These are phyloP conservation scores for Malthinus seriepunctatus DNA, from an alignment of 2,888 invertebrate species.

Conservation along the genomic window DNA sequence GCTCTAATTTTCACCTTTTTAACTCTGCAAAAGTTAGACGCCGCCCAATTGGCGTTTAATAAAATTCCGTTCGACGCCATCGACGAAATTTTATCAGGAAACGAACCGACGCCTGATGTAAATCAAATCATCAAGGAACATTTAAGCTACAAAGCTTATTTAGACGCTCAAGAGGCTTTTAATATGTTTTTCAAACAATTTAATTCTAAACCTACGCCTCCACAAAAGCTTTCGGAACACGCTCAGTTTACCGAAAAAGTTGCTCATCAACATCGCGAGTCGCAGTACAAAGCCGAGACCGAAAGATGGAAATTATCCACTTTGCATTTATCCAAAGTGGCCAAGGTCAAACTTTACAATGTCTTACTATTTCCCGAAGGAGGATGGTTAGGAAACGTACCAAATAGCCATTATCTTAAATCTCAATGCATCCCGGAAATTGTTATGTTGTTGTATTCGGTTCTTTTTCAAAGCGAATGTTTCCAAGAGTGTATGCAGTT, in stretches of 20 bases:
- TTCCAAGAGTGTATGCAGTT: constrained; percentile 78
- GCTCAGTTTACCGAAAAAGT: constrained; percentile 86
- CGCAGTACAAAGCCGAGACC: constrained; percentile 77
- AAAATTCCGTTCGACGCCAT: constrained; percentile 72
- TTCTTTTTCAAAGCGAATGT: constrained; percentile 75
- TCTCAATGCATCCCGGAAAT: constrained; percentile 84
- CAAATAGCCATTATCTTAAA: constrained; percentile 65
- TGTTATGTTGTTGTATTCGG: constrained; percentile 74
- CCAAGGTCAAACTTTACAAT: constrained; percentile 81
- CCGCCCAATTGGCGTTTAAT: constrained; percentile 75
- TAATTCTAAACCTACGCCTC: constrained; percentile 75
- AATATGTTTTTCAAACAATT: constrained; percentile 87
- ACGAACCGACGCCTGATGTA: constrained; percentile 56
- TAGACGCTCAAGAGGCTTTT: constrained; percentile 86
- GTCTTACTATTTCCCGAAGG: constrained; percentile 86
- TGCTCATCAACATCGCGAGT: constrained; percentile 81
- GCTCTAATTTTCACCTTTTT: constrained; percentile 85
- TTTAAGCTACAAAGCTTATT: constrained; percentile 83
- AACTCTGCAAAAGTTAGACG: constrained; percentile 78
- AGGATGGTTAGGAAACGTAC: constrained; percentile 83
- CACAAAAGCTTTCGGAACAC: constrained; percentile 61
- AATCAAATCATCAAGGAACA: constrained; percentile 73
- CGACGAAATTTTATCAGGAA: constrained; percentile 57
- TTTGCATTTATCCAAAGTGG: constrained; percentile 62
- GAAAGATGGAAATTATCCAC: constrained; percentile 75